phyloP scores from a whole-genome alignment of 2,888 invertebrate species.

The Lagria hirta region DNA sequence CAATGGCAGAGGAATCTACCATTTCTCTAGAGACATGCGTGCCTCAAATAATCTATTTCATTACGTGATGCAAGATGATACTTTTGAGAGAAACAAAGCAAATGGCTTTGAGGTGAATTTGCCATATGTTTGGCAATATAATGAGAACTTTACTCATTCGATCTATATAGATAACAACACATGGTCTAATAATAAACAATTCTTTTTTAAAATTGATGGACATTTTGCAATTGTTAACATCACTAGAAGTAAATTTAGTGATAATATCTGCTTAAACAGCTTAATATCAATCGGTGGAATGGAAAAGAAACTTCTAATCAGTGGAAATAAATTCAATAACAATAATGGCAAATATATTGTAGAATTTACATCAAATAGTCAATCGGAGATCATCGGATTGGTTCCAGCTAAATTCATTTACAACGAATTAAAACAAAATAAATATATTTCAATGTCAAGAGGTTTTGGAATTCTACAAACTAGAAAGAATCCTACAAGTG shows the following conservation, averaged over 20 bases:
- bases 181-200: constrained; percentile 83
- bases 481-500: constrained; percentile 69
- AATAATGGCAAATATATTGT: constrained; percentile 84
- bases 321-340: constrained; percentile 74
- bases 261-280: constrained; percentile 81
- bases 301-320: constrained; percentile 91
- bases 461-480: constrained; percentile 50
- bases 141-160: constrained; percentile 91
- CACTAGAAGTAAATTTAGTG: constrained; percentile 78
- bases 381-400: constrained; percentile 87
- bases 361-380: constrained; percentile 86
- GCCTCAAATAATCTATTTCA: constrained; percentile 97
- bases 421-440: constrained; percentile 77
- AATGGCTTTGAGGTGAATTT: constrained; percentile 88
- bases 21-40: constrained; percentile 89
- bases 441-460: constrained; percentile 48
- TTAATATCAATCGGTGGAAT: constrained; percentile 84
- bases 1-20: constrained; percentile 85
- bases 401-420: constrained; percentile 77
- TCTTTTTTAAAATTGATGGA: constrained; percentile 83
- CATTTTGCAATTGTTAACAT: constrained; percentile 91
- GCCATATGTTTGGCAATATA: constrained; percentile 95
- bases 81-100: constrained; percentile 79
- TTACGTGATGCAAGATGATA: constrained; percentile 85
- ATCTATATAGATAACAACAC: constrained; percentile 84